These are phyloP conservation scores for Arbacia lixula DNA, from an alignment of 53 echinoderm and acorn worm species.

Conservation along the genomic window DNA sequence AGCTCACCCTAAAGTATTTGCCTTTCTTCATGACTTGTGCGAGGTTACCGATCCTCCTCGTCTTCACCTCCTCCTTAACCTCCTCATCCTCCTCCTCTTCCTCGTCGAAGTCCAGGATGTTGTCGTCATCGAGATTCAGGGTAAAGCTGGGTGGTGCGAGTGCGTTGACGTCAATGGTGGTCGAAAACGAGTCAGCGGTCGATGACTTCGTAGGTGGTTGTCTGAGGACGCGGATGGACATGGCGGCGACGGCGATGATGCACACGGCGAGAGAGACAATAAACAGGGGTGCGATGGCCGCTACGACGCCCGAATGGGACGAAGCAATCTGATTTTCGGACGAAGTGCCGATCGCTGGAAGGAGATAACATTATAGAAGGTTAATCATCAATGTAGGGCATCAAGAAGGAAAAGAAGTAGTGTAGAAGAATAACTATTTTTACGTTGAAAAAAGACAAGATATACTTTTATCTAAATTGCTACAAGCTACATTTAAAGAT, in stretches of 20 bases:
- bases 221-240: neutral
- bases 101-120: conserved; percentile 15
- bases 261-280: conserved; percentile 1
- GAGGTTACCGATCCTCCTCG: conserved; percentile 28
- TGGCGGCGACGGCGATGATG: conserved; percentile 28
- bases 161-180: conserved; percentile 1
- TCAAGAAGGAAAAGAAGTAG: neutral
- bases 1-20: conserved; percentile 39
- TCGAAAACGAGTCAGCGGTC: neutral
- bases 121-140: conserved; percentile 30
- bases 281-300: conserved; percentile 4
- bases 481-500: neutral
- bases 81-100: conserved; percentile 39
- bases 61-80: conserved; percentile 9
- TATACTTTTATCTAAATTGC: neutral
- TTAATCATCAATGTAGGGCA: neutral
- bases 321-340: neutral
- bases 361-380: neutral
- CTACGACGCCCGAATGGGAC: neutral
- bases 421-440: neutral
- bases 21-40: conserved; percentile 35
- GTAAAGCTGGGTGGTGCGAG: conserved; percentile 19
- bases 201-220: neutral
- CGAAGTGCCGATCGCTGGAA: neutral
- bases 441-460: too few species aligned